A percentile compares a stretch with the other conserved stretches of the same genome.
Evolutionary conservation across 1,140 invertebrate species (phyloP).

Genomic region (Megathymus violae): DNA sequence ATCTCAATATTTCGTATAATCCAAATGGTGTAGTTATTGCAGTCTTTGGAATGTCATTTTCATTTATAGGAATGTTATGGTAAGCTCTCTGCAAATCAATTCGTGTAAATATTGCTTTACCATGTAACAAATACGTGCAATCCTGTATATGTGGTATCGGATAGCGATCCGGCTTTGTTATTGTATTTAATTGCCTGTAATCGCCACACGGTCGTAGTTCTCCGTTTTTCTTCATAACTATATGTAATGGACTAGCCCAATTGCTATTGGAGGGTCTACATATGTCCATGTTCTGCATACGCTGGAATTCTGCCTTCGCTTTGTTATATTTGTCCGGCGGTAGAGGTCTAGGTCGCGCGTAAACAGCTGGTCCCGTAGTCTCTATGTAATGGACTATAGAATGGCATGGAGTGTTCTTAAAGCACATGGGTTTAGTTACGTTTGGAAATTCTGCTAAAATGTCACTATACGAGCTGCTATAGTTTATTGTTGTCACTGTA

Average conservation of each 20-base stretch:
- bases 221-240: slow-evolving; percentile 52
- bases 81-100: slow-evolving; percentile 49
- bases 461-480: too few species aligned
- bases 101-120: slow-evolving; percentile 58
- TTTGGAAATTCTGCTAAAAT: too few species aligned
- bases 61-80: slow-evolving; percentile 18
- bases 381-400: too few species aligned
- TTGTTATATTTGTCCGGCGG: not conserved
- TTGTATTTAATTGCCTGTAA: slow-evolving; percentile 57
- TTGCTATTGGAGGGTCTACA: slow-evolving; percentile 35
- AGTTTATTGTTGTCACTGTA: too few species aligned
- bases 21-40: slow-evolving; percentile 42
- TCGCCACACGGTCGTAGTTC: slow-evolving; percentile 77
- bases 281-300: slow-evolving; percentile 45
- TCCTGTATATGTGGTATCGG: slow-evolving; percentile 51
- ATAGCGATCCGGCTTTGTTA: slow-evolving; percentile 56
- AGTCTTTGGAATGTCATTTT: slow-evolving; percentile 35
- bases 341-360: too few species aligned
- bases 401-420: too few species aligned
- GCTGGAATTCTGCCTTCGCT: slow-evolving; percentile 16
- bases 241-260: slow-evolving; percentile 75
- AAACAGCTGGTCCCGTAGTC: too few species aligned
- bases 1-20: slow-evolving; percentile 34
- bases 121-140: slow-evolving; percentile 40
- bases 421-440: too few species aligned